A percentile compares a stretch with the other conserved stretches of the same genome.
These are phyloP conservation scores for Nothura maculosa DNA, from an alignment of 2,797 vertebrate species.

Conservation along the genomic window DNA sequence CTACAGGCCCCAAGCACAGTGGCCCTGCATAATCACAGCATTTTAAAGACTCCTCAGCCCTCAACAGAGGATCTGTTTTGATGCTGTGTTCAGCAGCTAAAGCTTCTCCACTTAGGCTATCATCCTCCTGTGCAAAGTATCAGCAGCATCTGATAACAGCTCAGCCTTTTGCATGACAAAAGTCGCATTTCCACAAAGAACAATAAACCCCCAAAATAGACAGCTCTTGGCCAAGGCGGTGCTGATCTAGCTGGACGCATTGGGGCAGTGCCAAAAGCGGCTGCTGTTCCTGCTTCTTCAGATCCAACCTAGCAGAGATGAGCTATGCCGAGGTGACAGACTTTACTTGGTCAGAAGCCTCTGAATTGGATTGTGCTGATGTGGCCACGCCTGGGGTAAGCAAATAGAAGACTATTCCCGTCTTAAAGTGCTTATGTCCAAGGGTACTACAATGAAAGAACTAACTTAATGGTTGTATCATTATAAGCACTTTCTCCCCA, in stretches of 20 bases:
- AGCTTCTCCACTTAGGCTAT: constrained; percentile 15
- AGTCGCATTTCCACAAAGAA: neutral
- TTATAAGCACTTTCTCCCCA: neutral
- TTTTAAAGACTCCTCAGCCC: constrained; percentile 23
- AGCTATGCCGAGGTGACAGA: neutral
- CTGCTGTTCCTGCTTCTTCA: neutral
- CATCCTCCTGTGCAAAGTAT: neutral
- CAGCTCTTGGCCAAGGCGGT: rapidly evolving
- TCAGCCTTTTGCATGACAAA: neutral
- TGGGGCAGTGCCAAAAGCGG: rapidly evolving
- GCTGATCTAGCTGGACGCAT: rapidly evolving
- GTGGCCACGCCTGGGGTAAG: rapidly evolving
- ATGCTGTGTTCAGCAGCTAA: neutral
- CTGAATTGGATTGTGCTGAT: neutral
- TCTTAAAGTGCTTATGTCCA: neutral
- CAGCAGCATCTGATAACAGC: neutral
- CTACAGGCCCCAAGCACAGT: constrained; percentile 6
- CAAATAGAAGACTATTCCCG: neutral
- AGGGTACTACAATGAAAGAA: neutral
- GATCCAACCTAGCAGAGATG: neutral
- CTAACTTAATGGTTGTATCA: neutral
- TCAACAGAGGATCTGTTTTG: neutral
- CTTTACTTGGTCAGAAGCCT: neutral
- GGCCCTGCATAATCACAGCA: neutral
- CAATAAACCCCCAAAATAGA: neutral